Conservation (phyloP, 1,140 invertebrate genomes). For the Aphelinus atriplicis region DNA sequence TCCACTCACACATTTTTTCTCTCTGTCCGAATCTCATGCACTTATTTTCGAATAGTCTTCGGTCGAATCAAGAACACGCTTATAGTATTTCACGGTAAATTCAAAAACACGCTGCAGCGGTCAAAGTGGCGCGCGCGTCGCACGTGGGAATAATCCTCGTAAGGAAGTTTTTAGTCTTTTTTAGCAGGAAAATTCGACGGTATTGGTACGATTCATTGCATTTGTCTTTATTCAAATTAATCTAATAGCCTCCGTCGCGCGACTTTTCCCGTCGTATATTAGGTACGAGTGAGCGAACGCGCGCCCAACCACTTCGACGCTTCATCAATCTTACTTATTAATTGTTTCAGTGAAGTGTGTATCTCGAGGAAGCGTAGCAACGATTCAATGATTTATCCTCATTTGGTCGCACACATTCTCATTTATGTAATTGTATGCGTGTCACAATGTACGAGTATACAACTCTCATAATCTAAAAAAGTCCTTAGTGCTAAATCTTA, state of each 20-base stretch:
- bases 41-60: too few relatives aligned
- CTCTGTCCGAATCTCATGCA: too few relatives aligned
- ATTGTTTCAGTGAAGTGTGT: neutral
- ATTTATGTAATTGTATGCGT: constrained; percentile 19
- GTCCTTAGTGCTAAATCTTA: constrained; percentile 7
- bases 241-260: neutral
- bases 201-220: neutral
- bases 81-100: neutral
- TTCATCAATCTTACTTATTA: neutral
- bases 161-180: neutral
- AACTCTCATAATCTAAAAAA: constrained; percentile 12
- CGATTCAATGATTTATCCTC: neutral
- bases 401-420: neutral
- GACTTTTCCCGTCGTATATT: neutral
- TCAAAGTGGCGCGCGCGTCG: constrained; percentile 2
- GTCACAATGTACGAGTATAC: constrained; percentile 33
- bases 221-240: neutral
- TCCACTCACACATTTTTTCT: neutral
- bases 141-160: neutral
- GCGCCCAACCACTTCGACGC: neutral
- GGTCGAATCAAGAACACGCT: too few relatives aligned
- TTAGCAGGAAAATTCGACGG: neutral
- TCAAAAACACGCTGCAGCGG: neutral
- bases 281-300: neutral
- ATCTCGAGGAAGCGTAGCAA: constrained; percentile 1